Percentiles rank a stretch among this genome's conserved stretches.
phyloP scores from a whole-genome alignment of 2,888 invertebrate species.

The Vannuccia rotundouncinata region DNA sequence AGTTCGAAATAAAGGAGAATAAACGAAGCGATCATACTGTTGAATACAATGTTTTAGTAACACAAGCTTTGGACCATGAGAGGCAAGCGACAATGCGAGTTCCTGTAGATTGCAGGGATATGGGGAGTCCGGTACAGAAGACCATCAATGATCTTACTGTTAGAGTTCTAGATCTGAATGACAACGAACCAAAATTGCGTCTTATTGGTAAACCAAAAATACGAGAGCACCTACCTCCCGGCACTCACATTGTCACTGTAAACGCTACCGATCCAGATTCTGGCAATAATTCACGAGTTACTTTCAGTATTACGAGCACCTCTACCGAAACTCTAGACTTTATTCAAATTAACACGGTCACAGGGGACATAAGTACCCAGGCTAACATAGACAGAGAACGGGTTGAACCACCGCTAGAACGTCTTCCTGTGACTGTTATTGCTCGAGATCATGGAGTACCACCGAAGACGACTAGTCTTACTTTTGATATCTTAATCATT shows the following conservation, averaged over 20 bases:
- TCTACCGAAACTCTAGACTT: neutral
- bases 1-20: too few relatives aligned
- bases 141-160: too few relatives aligned
- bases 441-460: neutral
- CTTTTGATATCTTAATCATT: neutral
- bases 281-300: constrained; percentile 5
- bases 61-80: too few relatives aligned
- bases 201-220: neutral
- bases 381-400: constrained; percentile 8
- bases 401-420: neutral
- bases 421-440: constrained; percentile 16
- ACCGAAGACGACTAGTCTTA: neutral
- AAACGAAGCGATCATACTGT: too few relatives aligned
- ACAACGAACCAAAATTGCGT: neutral
- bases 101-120: too few relatives aligned
- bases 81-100: too few relatives aligned
- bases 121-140: too few relatives aligned
- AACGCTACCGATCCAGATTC: neutral
- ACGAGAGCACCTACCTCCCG: neutral
- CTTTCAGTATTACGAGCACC: constrained; percentile 1
- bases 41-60: too few relatives aligned
- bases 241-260: neutral
- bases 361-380: constrained; percentile 1
- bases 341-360: constrained; percentile 3
- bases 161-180: constrained; percentile 14